Evolutionary conservation across 1,140 invertebrate species (phyloP).

Genomic region (Cydia strobilella): DNA sequence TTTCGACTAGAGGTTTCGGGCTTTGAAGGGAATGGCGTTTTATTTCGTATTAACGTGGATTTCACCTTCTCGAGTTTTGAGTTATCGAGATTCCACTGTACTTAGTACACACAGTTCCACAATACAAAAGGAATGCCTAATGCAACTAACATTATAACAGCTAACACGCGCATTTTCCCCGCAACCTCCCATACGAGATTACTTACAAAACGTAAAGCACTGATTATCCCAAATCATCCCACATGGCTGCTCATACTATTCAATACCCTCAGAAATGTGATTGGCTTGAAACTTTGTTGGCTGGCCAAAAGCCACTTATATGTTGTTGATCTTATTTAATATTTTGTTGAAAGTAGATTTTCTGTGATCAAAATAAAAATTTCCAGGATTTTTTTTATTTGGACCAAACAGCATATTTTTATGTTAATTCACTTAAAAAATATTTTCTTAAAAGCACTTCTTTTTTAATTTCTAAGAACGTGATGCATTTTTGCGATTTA

Average conservation of each 20-base stretch:
- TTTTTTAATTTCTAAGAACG: no score
- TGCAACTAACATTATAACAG: background rate
- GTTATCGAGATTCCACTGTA: no score
- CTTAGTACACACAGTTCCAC: background rate
- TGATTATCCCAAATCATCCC: slow-evolving; percentile 9
- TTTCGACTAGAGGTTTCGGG: no score
- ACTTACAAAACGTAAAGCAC: background rate
- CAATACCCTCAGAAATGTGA: slow-evolving; percentile 18
- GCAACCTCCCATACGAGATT: background rate
- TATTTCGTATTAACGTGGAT: no score
- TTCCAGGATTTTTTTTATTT: no score
- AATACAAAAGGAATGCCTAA: background rate
- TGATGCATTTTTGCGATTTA: no score
- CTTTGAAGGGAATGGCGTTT: no score
- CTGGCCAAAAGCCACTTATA: background rate
- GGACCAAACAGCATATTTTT: no score
- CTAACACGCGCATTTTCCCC: background rate
- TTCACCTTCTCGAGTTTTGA: no score
- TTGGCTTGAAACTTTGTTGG: slow-evolving; percentile 4
- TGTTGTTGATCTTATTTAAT: background rate
- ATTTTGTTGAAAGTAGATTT: background rate
- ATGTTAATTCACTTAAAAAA: no score
- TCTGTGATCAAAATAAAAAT: background rate
- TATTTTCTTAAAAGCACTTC: no score
- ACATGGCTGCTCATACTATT: background rate